Evolutionary conservation across 2,888 invertebrate genomes (phyloP).

Genomic region (Chrysopilus asiliformis): DNA sequence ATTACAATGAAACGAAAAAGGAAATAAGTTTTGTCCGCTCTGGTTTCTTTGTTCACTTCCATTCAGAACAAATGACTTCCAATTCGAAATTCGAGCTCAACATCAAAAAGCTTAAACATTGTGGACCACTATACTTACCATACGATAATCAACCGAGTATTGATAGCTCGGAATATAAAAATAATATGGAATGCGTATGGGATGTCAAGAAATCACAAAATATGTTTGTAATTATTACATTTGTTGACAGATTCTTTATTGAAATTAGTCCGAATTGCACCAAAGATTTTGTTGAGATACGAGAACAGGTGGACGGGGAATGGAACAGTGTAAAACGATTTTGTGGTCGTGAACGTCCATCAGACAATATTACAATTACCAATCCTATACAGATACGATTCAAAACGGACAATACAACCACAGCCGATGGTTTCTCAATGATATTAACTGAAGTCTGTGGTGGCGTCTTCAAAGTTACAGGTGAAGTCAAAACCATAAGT

Average conservation of each 20-base stretch:
- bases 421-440: slow-evolving; percentile 54
- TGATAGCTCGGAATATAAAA: slow-evolving; percentile 45
- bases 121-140: too few species aligned
- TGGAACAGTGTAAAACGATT: slow-evolving; percentile 44
- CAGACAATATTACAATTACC: slow-evolving; percentile 44
- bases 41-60: slow-evolving; percentile 50
- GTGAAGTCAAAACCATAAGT: slow-evolving; percentile 39
- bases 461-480: slow-evolving; percentile 44
- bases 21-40: slow-evolving; percentile 19
- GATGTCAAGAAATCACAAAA: slow-evolving; percentile 50
- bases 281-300: slow-evolving; percentile 58
- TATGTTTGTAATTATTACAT: slow-evolving; percentile 51
- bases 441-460: slow-evolving; percentile 57
- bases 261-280: slow-evolving; percentile 50
- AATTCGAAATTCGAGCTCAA: slow-evolving; percentile 15
- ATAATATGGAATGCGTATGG: slow-evolving; percentile 64
- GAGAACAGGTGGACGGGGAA: slow-evolving; percentile 41
- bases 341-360: slow-evolving; percentile 50
- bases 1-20: slow-evolving; percentile 22
- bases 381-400: slow-evolving; percentile 54
- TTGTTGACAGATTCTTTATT: slow-evolving; percentile 54
- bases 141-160: too few species aligned
- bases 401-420: slow-evolving; percentile 45
- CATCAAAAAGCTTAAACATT: too few species aligned
- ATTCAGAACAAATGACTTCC: slow-evolving; percentile 38